Conservation (phyloP, 1,140 invertebrate species). For the Tetraneura akinire region DNA sequence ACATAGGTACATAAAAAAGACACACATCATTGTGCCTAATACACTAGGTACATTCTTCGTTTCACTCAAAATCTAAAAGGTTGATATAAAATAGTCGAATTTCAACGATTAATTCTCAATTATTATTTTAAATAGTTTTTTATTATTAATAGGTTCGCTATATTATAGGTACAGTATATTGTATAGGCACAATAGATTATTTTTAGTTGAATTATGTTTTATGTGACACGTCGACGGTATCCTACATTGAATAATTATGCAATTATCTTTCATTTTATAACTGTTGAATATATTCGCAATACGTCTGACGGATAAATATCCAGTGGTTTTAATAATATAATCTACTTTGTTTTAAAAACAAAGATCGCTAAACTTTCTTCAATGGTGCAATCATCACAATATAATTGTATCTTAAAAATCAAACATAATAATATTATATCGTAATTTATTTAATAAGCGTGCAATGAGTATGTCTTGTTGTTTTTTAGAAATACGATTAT, state of each 20-base stretch:
- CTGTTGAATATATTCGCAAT: neutral
- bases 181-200: too few species aligned
- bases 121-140: too few species aligned
- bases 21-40: too few species aligned
- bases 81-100: too few species aligned
- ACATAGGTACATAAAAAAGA: too few species aligned
- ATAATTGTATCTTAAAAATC: neutral
- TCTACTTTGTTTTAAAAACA: neutral
- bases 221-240: too few species aligned
- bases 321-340: neutral
- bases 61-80: too few species aligned
- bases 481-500: neutral
- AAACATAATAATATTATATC: neutral
- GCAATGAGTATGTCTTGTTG: neutral
- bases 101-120: too few species aligned
- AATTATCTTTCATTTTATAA: neutral
- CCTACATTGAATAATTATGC: neutral
- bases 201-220: too few species aligned
- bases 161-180: too few species aligned
- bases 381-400: neutral
- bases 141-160: too few species aligned
- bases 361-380: neutral
- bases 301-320: neutral
- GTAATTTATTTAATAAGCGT: neutral
- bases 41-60: too few species aligned